A percentile compares a stretch with the other conserved stretches of the same genome.
phyloP scores from a whole-genome alignment of 2,113 vertebrate genomes.

The Hippoglossus stenolepis region DNA sequence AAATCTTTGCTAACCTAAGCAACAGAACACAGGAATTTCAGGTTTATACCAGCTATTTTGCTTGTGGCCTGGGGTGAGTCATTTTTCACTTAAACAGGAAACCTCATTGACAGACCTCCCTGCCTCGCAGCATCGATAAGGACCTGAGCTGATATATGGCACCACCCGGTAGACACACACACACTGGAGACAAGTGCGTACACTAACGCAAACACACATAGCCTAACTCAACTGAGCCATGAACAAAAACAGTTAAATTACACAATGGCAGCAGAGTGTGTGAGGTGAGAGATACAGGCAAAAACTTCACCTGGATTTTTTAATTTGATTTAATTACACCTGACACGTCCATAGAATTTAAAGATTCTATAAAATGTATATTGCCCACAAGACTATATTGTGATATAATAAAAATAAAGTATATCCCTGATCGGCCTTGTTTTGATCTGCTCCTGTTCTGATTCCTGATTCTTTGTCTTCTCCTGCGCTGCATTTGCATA shows the following conservation, averaged over 20 bases:
- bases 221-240: constrained; percentile 5
- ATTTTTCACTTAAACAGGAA: constrained; percentile 49
- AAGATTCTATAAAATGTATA: no score
- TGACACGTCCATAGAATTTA: no score
- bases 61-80: constrained; percentile 34
- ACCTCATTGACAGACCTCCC: constrained; percentile 44
- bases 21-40: no score
- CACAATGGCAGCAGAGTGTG: constrained; percentile 44
- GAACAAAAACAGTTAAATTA: constrained; percentile 35
- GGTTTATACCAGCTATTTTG: no score
- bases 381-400: no score
- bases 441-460: no score
- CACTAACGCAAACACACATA: constrained; percentile 18
- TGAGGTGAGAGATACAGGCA: constrained; percentile 49
- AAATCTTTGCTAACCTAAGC: no score
- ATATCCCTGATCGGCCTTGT: no score
- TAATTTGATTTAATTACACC: neutral
- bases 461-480: no score
- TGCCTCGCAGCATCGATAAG: constrained; percentile 40
- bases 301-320: constrained; percentile 65
- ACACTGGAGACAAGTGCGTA: constrained; percentile 26
- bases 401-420: no score
- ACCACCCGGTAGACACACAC: constrained; percentile 40
- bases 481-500: no score
- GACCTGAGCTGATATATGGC: constrained; percentile 44